Percentiles rank a stretch among this genome's conserved stretches.
phyloP scores from a whole-genome alignment of 64 coral and sea anemone genomes.

The Platygyra sinensis region DNA sequence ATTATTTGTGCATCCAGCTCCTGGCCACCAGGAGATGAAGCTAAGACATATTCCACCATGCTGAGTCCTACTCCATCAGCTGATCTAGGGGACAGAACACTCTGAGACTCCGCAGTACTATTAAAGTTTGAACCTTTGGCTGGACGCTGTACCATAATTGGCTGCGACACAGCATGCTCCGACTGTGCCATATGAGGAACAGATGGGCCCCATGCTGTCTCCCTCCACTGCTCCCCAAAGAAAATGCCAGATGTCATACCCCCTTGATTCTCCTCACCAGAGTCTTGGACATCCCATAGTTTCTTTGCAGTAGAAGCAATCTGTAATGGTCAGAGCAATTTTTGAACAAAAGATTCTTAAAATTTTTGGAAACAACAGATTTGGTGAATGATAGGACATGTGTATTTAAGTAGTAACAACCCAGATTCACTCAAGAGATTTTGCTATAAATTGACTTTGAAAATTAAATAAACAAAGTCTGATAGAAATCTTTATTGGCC shows the following conservation, averaged over 20 bases:
- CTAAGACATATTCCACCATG: slow-evolving; percentile 94
- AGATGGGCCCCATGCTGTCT: slow-evolving; percentile 87
- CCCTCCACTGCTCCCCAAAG: slow-evolving; percentile 84
- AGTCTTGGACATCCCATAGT: slow-evolving; percentile 93
- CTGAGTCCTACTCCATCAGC: slow-evolving; percentile 94
- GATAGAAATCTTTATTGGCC: too few relatives aligned
- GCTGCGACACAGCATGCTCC: slow-evolving; percentile 97
- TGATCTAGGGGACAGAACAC: slow-evolving; percentile 84
- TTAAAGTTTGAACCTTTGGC: slow-evolving; percentile 84
- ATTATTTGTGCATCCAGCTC: slow-evolving; percentile 95
- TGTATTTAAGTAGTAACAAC: too few relatives aligned
- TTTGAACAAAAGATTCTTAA: not conserved
- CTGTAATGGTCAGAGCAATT: slow-evolving; percentile 38
- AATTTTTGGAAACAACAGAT: too few relatives aligned
- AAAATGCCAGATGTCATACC: slow-evolving; percentile 82
- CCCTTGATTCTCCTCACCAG: slow-evolving; percentile 72
- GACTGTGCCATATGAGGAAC: slow-evolving; percentile 90
- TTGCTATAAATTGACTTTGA: too few relatives aligned
- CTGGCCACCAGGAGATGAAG: slow-evolving; percentile 82
- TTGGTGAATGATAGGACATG: too few relatives aligned
- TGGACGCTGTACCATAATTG: slow-evolving; percentile 92
- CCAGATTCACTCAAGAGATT: too few relatives aligned
- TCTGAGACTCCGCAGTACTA: slow-evolving; percentile 69
- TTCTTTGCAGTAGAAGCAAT: slow-evolving; percentile 98
- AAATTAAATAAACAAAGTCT: too few relatives aligned